These are phyloP conservation scores for Pteruthius melanotis DNA, from an alignment of 2,113 vertebrate genomes.

Conservation along the genomic window DNA sequence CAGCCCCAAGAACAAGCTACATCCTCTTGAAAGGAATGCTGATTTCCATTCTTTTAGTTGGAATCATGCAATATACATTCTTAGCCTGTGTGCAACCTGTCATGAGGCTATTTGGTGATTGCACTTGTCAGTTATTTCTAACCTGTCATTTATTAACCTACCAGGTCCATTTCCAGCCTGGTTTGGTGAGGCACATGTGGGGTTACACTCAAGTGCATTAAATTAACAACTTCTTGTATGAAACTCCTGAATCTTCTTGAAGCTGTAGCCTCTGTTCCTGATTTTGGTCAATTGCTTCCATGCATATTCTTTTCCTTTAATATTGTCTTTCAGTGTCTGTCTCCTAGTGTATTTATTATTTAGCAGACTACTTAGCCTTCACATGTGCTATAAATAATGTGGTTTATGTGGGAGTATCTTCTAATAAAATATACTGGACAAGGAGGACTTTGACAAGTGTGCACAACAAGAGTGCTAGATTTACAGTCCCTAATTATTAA, in stretches of 20 bases:
- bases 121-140: not conserved
- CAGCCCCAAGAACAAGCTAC: not conserved
- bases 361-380: not conserved
- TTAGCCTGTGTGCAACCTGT: not conserved
- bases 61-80: not conserved
- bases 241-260: not conserved
- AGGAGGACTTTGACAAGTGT: not conserved
- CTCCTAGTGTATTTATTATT: not conserved
- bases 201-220: not conserved
- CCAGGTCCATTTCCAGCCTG: not conserved
- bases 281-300: not conserved
- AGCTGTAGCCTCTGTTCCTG: not conserved
- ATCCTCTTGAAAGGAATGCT: not conserved
- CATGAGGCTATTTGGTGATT: not conserved
- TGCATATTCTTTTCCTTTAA: not conserved
- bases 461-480: not conserved
- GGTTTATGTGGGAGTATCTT: not conserved
- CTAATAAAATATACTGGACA: not conserved
- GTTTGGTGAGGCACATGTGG: not conserved
- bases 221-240: not conserved
- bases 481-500: not conserved
- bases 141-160: not conserved
- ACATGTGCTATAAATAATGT: not conserved
- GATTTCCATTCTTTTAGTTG: not conserved
- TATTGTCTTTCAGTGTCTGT: not conserved